phyloP scores from a whole-genome alignment of 2,797 vertebrate genomes.

The Pseudochirops cupreus region DNA sequence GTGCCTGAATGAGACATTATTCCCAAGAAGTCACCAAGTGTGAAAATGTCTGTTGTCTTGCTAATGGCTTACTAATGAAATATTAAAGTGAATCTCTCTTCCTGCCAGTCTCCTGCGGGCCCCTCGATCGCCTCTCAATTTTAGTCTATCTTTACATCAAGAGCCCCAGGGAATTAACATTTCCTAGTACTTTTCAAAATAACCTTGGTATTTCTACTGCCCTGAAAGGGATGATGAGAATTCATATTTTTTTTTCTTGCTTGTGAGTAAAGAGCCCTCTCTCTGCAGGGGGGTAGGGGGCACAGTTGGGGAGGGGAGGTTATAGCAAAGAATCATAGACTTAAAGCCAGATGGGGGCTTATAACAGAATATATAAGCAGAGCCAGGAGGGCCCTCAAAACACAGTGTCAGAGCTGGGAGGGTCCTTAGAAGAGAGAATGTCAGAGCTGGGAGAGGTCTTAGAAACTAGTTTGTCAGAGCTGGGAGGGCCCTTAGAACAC shows the following conservation, averaged over 20 bases:
- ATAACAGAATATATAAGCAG: background rate
- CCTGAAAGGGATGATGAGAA: background rate
- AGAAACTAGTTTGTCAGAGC: too few species aligned
- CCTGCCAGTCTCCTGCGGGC: constrained; percentile 41
- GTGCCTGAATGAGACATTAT: constrained; percentile 56
- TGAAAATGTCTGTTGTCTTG: constrained; percentile 66
- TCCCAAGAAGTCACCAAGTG: constrained; percentile 65
- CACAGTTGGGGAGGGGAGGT: background rate
- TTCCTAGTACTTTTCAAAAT: constrained; percentile 44
- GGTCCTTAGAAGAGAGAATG: too few species aligned
- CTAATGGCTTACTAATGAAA: constrained; percentile 69
- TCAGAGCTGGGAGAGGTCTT: too few species aligned
- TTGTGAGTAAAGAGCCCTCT: background rate
- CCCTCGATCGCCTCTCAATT: background rate
- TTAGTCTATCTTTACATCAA: constrained; percentile 17
- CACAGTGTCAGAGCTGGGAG: too few species aligned
- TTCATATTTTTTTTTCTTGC: background rate
- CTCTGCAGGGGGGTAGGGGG: background rate
- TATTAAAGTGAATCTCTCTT: constrained; percentile 51
- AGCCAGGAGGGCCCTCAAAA: too few species aligned
- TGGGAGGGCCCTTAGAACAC: too few species aligned
- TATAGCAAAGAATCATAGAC: background rate
- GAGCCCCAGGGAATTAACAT: constrained; percentile 44
- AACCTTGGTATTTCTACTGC: constrained; percentile 54
- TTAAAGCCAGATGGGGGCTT: background rate